These are phyloP conservation scores for Hyphantria cunea DNA, from an alignment of 1,140 invertebrate species.

Conservation along the genomic window DNA sequence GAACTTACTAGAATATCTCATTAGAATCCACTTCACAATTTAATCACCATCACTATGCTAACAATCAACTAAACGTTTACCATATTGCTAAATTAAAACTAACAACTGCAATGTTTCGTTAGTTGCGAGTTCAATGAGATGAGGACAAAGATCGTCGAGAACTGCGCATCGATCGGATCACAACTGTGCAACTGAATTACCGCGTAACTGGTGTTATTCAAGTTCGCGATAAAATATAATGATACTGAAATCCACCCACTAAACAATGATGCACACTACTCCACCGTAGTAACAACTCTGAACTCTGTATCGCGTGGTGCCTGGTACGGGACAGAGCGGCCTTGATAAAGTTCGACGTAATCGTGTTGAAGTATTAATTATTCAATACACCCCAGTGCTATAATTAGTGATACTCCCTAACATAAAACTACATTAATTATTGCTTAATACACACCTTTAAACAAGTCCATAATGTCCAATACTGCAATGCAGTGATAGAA, in stretches of 20 bases:
- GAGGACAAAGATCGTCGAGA: slow-evolving; percentile 28
- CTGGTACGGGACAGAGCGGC: slow-evolving; percentile 68
- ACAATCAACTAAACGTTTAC: slow-evolving; percentile 2
- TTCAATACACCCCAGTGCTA: background rate
- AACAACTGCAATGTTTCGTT: slow-evolving; percentile 7
- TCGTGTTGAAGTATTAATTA: slow-evolving; percentile 36
- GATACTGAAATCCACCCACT: slow-evolving; percentile 62
- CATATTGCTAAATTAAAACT: background rate
- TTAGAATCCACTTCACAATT: background rate
- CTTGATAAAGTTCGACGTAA: slow-evolving; percentile 67
- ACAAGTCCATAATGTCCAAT: slow-evolving; percentile 59
- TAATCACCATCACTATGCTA: background rate
- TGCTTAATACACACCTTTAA: slow-evolving; percentile 54
- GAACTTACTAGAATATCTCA: slow-evolving; percentile 14
- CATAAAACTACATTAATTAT: background rate
- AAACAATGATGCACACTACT: slow-evolving; percentile 20
- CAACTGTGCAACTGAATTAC: slow-evolving; percentile 17
- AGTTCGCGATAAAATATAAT: slow-evolving; percentile 51
- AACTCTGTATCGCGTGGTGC: slow-evolving; percentile 51
- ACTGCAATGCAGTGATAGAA: slow-evolving; percentile 30
- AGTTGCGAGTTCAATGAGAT: background rate
- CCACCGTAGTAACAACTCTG: slow-evolving; percentile 19
- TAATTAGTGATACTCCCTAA: background rate
- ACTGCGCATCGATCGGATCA: slow-evolving; percentile 14
- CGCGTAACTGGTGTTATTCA: slow-evolving; percentile 14